phyloP scores from a whole-genome alignment of 2,888 invertebrate species.

The Pyralis farinalis region DNA sequence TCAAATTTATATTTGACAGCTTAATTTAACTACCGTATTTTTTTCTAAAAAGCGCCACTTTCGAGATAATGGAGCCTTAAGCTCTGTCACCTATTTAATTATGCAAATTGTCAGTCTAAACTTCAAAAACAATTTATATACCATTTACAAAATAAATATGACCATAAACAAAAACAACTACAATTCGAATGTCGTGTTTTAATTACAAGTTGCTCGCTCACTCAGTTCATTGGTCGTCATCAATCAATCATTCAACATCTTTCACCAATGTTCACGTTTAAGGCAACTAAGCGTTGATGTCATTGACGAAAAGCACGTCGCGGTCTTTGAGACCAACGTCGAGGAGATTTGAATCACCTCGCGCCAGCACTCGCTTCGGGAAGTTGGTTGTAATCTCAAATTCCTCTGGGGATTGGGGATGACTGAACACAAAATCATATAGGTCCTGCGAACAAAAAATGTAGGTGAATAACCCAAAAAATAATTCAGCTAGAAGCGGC shows the following conservation, averaged over 20 bases:
- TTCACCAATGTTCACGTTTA: not conserved
- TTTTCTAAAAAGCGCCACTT: too few species aligned
- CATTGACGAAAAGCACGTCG: conserved; percentile 96
- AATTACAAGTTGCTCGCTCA: not conserved
- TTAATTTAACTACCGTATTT: too few species aligned
- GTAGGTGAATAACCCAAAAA: too few species aligned
- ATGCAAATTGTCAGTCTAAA: too few species aligned
- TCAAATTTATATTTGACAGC: too few species aligned
- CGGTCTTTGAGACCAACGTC: conserved; percentile 93
- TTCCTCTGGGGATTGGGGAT: conserved; percentile 94
- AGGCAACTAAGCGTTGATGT: conserved; percentile 88
- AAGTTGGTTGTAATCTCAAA: conserved; percentile 98
- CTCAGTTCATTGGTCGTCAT: not conserved
- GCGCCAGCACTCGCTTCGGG: conserved; percentile 91
- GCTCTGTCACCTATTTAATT: too few species aligned
- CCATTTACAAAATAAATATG: too few species aligned
- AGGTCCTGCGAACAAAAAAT: conserved; percentile 85
- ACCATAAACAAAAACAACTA: too few species aligned
- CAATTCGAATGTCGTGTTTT: too few species aligned
- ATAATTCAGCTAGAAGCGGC: too few species aligned
- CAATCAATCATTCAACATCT: not conserved
- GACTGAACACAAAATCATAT: conserved; percentile 97
- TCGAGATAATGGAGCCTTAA: not conserved
- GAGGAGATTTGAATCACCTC: conserved; percentile 82
- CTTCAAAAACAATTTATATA: too few species aligned